Base-by-base conservation (phyloP, 2,888 invertebrate genomes). In the Nasonia oneida region DNA sequence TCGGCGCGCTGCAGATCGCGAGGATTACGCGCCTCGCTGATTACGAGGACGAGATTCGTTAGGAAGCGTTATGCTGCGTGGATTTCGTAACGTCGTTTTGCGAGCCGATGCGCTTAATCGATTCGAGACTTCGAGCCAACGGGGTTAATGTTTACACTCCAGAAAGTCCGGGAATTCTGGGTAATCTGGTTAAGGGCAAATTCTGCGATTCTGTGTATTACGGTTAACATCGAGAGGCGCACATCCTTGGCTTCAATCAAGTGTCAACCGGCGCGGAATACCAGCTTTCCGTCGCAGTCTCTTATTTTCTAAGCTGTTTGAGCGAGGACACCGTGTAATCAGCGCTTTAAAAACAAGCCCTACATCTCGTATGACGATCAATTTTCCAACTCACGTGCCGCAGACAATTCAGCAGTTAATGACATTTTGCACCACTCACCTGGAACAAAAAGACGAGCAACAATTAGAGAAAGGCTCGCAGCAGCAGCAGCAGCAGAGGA, bases 361-460 rank as follows among this genome's bases (percentile, higher is more conserved):
- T 42, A 53, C 15, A 53, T 53, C 50, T 4, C 53, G 6, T n/a
- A n/a, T n/a, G 23, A 23, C 57, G 6, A 23, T 61, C n/a, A 61
- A 61, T 61, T 61, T 61, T 61, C 57, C 57, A 61, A 73, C 73
- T 39, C 73, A 39, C 29, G 73, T n/a, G n/a, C 23, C 3, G 23
- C 39, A 89, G 90, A 92, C 87, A 81, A 86, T 86, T 90, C 97
- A 88, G 95, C 97, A 91, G 96, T 8, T 61, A 61, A 97, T 67
- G 67, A 67, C 15, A 33, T 12, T 67, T 67, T 33, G 4, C 33
- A 12, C 14, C 33, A 67, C 73, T n/a, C 42, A 73, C 39, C 47
- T 42, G 42, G 14, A 42, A 73, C n/a, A 42, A n/a, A 73, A 39
- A 42, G 42, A 73, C 10, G 47, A 39, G 15, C n/a, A 23, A 73